phyloP scores from a whole-genome alignment of 1,140 invertebrate genomes.

The Ceratina australensis region DNA sequence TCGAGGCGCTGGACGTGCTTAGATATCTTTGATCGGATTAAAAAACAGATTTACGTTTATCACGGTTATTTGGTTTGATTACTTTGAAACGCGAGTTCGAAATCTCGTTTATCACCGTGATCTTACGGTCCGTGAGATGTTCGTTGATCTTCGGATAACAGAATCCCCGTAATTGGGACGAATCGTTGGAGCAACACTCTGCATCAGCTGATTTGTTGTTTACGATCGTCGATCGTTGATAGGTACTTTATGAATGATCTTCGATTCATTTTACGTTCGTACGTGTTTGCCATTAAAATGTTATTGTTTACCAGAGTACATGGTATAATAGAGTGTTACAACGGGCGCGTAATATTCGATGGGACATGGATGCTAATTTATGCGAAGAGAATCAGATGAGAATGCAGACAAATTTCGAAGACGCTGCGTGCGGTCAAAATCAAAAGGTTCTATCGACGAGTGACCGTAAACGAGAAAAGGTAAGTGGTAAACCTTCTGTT shows the following conservation, averaged over 20 bases:
- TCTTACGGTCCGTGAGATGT: not conserved
- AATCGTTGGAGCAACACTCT: not conserved
- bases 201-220: constrained; percentile 40
- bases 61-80: too few relatives aligned
- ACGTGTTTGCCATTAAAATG: constrained; percentile 15
- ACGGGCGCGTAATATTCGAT: constrained; percentile 9
- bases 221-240: not conserved
- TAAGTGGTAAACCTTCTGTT: constrained; percentile 22
- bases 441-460: not conserved
- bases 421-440: constrained; percentile 25
- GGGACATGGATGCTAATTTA: constrained; percentile 40
- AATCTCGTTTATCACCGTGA: not conserved
- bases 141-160: not conserved
- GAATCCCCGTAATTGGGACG: constrained; percentile 1
- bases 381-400: constrained; percentile 19
- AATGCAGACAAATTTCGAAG: not conserved
- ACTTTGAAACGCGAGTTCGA: not conserved
- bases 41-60: not conserved
- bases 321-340: constrained; percentile 31
- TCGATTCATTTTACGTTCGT: constrained; percentile 7
- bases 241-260: constrained; percentile 3
- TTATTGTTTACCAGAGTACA: constrained; percentile 37
- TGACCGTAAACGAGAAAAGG: constrained; percentile 30
- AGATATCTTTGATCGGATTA: not conserved
- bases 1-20: not conserved